A percentile compares a stretch with the other conserved stretches of the same genome.
These are phyloP conservation scores for Gymnoscopelus microlampas DNA, from an alignment of 2,797 vertebrate genomes.

Conservation along the genomic window DNA sequence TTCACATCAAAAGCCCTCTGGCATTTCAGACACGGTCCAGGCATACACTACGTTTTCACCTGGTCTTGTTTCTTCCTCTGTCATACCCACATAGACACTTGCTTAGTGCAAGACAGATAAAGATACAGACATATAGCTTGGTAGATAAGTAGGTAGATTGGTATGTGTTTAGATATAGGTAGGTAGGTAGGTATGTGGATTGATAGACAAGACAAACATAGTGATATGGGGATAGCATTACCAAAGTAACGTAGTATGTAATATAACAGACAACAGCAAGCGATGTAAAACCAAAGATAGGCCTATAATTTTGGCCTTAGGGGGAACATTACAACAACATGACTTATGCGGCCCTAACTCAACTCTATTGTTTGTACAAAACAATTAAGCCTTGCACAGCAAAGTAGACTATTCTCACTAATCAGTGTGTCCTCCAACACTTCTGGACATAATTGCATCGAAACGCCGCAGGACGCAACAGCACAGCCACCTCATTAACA, in stretches of 20 bases:
- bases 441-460: constrained; percentile 36
- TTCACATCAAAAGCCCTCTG: no score
- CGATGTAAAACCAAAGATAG: background rate
- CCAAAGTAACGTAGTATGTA: no score
- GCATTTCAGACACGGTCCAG: no score
- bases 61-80: no score
- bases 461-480: constrained; percentile 42
- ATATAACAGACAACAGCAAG: background rate
- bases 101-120: background rate
- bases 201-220: no score
- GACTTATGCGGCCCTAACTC: constrained; percentile 21
- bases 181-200: no score
- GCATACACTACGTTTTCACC: no score
- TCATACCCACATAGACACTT: no score
- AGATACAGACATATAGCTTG: background rate
- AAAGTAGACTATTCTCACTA: constrained; percentile 25
- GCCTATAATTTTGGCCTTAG: constrained; percentile 16
- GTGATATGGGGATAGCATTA: no score
- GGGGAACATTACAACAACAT: constrained; percentile 12
- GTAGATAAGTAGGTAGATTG: background rate
- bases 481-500: constrained; percentile 36
- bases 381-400: constrained; percentile 32
- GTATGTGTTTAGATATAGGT: no score
- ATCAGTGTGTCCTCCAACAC: constrained; percentile 44
- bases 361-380: constrained; percentile 47